Evolutionary conservation across 2,888 invertebrate genomes (phyloP).

Genomic region (Apantesis nais): DNA sequence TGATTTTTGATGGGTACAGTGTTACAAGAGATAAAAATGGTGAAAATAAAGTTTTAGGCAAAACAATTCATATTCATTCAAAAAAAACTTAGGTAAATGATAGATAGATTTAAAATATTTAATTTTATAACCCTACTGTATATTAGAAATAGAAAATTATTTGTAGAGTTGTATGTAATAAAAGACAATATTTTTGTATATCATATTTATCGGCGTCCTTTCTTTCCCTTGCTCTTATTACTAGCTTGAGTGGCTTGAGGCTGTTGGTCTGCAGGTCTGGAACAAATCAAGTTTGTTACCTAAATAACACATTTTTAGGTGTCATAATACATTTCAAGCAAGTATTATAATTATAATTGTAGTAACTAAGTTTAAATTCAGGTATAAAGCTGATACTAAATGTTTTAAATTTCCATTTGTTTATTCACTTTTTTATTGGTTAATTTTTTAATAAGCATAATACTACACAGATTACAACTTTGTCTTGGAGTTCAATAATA

Average conservation of each 20-base stretch:
- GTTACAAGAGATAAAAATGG: constrained; percentile 77
- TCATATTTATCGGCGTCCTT: constrained; percentile 74
- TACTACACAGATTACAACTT: background rate
- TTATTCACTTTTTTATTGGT: background rate
- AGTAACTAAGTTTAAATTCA: background rate
- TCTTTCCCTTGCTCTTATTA: constrained; percentile 79
- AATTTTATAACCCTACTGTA: constrained; percentile 16
- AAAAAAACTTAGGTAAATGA: constrained; percentile 28
- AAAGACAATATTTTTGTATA: constrained; percentile 32
- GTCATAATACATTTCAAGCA: no score
- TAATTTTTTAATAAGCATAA: background rate
- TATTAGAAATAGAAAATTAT: constrained; percentile 25
- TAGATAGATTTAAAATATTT: constrained; percentile 9
- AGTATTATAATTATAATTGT: background rate
- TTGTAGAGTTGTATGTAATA: constrained; percentile 45
- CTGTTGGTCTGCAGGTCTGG: constrained; percentile 79
- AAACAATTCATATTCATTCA: constrained; percentile 66
- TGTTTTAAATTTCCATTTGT: background rate
- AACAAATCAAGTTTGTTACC: constrained; percentile 40
- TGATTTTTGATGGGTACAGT: constrained; percentile 80
- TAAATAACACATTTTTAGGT: background rate
- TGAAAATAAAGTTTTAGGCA: constrained; percentile 70
- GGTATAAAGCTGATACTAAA: background rate
- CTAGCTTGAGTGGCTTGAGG: constrained; percentile 70
- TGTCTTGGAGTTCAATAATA: background rate